A percentile compares a stretch with the other conserved stretches of the same genome.
These are phyloP conservation scores for Drosophila orosa DNA, from an alignment of 1,140 invertebrate species.

Conservation along the genomic window DNA sequence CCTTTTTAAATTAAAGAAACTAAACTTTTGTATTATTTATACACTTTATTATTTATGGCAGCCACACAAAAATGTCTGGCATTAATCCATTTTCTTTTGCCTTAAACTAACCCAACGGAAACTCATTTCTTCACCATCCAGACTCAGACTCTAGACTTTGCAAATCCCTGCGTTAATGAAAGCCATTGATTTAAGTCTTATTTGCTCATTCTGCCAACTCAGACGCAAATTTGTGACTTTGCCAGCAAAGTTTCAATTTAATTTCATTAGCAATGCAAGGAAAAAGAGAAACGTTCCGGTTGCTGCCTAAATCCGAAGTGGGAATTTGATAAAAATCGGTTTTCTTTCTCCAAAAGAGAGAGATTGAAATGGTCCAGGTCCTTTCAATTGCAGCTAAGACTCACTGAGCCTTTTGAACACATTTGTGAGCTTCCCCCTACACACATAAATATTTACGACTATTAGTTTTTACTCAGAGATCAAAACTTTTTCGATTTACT, in stretches of 20 bases:
- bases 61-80: constrained; percentile 8
- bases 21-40: not conserved
- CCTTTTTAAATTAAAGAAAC: too few species aligned
- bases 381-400: constrained; percentile 52
- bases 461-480: constrained; percentile 67
- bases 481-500: constrained; percentile 77
- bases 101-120: constrained; percentile 1
- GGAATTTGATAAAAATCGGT: constrained; percentile 64
- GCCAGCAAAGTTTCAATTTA: constrained; percentile 65
- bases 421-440: constrained; percentile 53
- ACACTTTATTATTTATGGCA: constrained; percentile 9
- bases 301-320: constrained; percentile 29
- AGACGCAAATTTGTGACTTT: constrained; percentile 28
- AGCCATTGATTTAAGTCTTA: constrained; percentile 24
- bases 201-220: constrained; percentile 4
- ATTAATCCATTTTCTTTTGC: constrained; percentile 10
- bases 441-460: constrained; percentile 80
- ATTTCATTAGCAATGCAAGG: constrained; percentile 71
- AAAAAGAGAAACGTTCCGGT: constrained; percentile 6
- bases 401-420: constrained; percentile 48
- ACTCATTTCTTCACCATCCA: not conserved
- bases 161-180: constrained; percentile 24
- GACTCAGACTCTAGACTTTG: constrained; percentile 9
- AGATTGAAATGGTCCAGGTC: constrained; percentile 38
- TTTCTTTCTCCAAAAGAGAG: constrained; percentile 19